phyloP scores from a whole-genome alignment of 2,888 invertebrate species.

The Prostheceraeus crozeri region DNA sequence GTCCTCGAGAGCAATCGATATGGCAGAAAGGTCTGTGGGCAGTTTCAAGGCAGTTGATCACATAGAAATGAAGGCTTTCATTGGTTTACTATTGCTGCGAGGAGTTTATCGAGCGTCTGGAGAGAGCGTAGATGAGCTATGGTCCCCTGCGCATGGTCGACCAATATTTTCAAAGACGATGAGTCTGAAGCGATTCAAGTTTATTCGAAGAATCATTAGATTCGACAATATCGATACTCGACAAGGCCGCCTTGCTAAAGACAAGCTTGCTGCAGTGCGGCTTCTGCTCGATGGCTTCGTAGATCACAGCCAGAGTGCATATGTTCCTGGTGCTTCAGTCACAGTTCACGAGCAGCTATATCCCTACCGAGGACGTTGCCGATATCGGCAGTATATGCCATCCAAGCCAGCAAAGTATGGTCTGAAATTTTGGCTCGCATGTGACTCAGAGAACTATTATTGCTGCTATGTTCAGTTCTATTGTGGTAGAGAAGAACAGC shows the following conservation, averaged over 20 bases:
- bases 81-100: background rate
- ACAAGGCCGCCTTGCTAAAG: background rate
- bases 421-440: conserved; percentile 2
- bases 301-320: background rate
- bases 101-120: background rate
- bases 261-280: conserved; percentile 21
- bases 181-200: no score
- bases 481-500: conserved; percentile 1
- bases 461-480: conserved; percentile 10
- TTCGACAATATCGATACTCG: conserved; percentile 22
- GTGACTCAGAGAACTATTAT: conserved; percentile 11
- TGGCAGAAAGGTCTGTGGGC: no score
- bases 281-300: conserved; percentile 12
- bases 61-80: conserved; percentile 1
- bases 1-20: no score
- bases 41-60: no score
- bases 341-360: conserved; percentile 15
- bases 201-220: background rate
- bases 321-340: conserved; percentile 1
- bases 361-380: conserved; percentile 10
- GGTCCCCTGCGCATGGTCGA: no score
- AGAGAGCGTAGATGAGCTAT: no score
- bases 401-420: conserved; percentile 13
- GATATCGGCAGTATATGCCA: conserved; percentile 1
- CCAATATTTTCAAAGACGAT: no score